Percentiles rank a stretch among this genome's conserved stretches.
Evolutionary conservation across 2,888 invertebrate genomes (phyloP).

Genomic region (Phoronis australis): DNA sequence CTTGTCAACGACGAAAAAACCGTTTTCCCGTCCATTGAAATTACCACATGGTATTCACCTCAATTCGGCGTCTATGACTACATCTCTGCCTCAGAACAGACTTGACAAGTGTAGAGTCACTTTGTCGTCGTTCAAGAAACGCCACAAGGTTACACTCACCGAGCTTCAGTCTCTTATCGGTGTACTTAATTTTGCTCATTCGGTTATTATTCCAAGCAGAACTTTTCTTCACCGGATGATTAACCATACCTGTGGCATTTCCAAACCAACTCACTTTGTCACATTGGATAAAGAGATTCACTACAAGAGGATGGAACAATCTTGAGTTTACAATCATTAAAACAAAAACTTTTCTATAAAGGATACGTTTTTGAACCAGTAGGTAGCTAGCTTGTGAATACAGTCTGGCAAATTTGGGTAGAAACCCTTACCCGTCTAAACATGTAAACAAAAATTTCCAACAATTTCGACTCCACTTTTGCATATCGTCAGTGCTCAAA

Average conservation of each 20-base stretch:
- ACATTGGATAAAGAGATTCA: conserved; percentile 1
- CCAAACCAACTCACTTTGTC: neutral
- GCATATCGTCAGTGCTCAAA: too few species aligned
- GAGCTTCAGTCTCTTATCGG: neutral
- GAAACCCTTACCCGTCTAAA: too few species aligned
- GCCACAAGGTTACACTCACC: neutral
- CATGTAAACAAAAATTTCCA: too few species aligned
- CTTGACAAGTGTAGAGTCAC: neutral
- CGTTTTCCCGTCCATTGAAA: neutral
- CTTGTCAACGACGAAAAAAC: conserved; percentile 1
- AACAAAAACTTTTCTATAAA: too few species aligned
- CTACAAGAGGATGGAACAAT: too few species aligned
- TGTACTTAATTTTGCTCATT: neutral
- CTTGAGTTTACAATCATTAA: too few species aligned
- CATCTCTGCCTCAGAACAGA: neutral
- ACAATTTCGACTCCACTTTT: too few species aligned
- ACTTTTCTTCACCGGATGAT: conserved; percentile 2
- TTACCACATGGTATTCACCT: neutral
- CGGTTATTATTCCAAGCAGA: neutral
- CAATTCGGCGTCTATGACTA: neutral
- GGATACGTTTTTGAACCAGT: too few species aligned
- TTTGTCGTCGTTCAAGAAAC: neutral
- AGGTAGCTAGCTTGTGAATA: too few species aligned
- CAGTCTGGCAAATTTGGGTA: too few species aligned
- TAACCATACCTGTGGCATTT: conserved; percentile 9